Evolutionary conservation across 2,113 vertebrate species (phyloP).

Genomic region (Lepus timidus): DNA sequence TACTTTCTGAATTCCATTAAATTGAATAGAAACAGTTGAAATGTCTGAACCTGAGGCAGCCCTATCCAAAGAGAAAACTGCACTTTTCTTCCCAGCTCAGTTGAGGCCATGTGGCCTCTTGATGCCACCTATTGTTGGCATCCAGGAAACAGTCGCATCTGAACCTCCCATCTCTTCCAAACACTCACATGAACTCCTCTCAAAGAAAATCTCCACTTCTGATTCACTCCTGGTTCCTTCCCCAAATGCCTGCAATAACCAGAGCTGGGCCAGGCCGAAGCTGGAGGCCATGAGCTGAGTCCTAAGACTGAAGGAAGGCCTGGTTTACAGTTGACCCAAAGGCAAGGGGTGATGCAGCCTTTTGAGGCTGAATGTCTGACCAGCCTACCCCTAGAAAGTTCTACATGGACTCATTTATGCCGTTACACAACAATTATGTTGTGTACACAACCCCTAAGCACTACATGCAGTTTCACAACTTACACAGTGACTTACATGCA

Average conservation of each 20-base stretch:
- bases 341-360: background rate
- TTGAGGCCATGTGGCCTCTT: background rate
- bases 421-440: background rate
- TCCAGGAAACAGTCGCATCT: background rate
- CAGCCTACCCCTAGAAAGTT: background rate
- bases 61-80: background rate
- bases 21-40: background rate
- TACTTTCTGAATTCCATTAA: background rate
- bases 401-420: background rate
- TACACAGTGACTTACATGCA: background rate
- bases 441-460: background rate
- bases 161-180: background rate
- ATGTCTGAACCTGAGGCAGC: background rate
- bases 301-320: background rate
- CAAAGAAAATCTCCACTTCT: background rate
- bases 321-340: background rate
- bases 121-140: background rate
- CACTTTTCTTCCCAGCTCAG: background rate
- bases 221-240: background rate
- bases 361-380: background rate
- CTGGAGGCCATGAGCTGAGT: too few species aligned
- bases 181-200: background rate
- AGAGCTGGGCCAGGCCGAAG: too few species aligned
- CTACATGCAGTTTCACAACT: background rate
- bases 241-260: too few species aligned